These are phyloP conservation scores for Dendrocopos noguchii DNA, from an alignment of 2,113 vertebrate genomes.

Conservation along the genomic window DNA sequence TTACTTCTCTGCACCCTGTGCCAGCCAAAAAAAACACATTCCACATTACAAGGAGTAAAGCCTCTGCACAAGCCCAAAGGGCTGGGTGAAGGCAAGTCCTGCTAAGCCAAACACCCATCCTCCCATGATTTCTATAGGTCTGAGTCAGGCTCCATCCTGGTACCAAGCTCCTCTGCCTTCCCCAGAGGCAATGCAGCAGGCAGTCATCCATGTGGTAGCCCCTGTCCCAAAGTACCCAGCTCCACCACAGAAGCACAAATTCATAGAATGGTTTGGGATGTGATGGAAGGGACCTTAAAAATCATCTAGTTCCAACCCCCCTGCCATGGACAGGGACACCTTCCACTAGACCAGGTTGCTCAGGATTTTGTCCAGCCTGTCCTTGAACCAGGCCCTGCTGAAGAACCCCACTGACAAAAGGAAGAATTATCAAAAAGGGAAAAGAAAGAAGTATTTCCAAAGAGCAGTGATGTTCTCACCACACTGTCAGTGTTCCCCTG, in stretches of 20 bases:
- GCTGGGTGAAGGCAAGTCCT: background rate
- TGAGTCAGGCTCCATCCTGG: background rate
- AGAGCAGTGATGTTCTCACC: background rate
- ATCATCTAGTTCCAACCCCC: no score
- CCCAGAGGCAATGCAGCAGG: background rate
- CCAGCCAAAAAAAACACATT: background rate
- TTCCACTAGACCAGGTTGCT: no score
- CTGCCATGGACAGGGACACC: no score
- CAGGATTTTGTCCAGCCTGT: no score
- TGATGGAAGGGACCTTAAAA: no score
- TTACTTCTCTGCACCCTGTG: background rate
- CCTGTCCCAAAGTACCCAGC: background rate
- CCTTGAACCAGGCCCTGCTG: background rate
- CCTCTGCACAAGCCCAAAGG: background rate
- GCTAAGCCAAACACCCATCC: background rate
- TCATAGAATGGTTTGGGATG: no score
- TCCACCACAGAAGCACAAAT: background rate
- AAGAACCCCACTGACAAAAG: background rate
- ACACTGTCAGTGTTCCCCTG: no score
- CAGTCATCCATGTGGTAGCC: rapidly evolving
- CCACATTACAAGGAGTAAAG: background rate
- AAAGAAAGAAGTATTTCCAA: background rate
- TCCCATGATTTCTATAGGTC: background rate
- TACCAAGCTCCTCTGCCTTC: background rate
- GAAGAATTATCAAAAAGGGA: background rate